Evolutionary conservation across 1,140 invertebrate species (phyloP).

Genomic region (Caenorhabditis remanei): DNA sequence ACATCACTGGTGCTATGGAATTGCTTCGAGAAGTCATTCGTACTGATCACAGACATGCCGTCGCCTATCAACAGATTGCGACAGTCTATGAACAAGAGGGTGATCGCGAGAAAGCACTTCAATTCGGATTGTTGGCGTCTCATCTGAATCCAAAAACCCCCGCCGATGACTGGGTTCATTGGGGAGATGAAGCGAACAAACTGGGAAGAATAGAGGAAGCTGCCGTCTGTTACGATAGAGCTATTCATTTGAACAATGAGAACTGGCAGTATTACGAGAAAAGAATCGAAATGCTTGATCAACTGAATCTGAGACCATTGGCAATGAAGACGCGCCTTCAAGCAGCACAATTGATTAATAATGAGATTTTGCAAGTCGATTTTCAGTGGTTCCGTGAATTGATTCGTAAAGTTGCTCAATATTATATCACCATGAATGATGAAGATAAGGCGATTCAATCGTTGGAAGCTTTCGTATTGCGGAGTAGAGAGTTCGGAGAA

Average conservation of each 20-base stretch:
- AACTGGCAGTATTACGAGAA: constrained; percentile 76
- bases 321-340: constrained; percentile 75
- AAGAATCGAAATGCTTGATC: constrained; percentile 73
- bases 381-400: constrained; percentile 73
- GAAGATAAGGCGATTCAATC: constrained; percentile 75
- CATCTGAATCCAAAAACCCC: constrained; percentile 70
- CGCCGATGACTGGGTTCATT: constrained; percentile 72
- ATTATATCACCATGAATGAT: constrained; percentile 73
- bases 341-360: constrained; percentile 71
- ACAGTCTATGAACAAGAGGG: constrained; percentile 71
- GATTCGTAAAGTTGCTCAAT: constrained; percentile 73
- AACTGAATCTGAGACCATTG: constrained; percentile 65
- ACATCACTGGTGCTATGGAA: constrained; percentile 69
- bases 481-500: constrained; percentile 70
- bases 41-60: constrained; percentile 72
- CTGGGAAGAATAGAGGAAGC: constrained; percentile 72
- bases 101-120: constrained; percentile 70
- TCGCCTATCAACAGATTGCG: constrained; percentile 73
- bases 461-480: constrained; percentile 71
- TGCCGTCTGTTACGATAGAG: constrained; percentile 74
- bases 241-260: constrained; percentile 68
- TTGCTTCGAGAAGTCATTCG: constrained; percentile 71
- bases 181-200: constrained; percentile 70
- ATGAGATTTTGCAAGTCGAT: constrained; percentile 66
- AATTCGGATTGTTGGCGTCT: constrained; percentile 72